Conservation (phyloP, 2,888 invertebrate genomes). For the Eulithis testata region DNA sequence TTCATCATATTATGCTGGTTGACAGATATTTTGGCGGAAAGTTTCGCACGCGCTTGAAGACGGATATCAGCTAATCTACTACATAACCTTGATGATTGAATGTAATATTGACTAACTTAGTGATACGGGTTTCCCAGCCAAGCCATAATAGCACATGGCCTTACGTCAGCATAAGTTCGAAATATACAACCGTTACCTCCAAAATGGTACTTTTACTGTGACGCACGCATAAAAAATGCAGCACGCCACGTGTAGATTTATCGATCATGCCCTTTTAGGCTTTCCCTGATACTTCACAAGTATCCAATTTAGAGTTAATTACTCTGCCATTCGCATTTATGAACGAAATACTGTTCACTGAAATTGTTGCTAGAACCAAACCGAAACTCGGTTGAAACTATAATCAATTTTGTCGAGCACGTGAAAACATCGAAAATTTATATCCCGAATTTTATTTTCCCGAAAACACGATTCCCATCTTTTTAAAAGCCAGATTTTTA, state of each 20-base stretch:
- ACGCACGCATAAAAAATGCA: constrained; percentile 11
- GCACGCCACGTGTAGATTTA: neutral
- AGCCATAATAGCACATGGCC: constrained; percentile 6
- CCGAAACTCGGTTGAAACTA: constrained; percentile 17
- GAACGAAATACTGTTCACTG: constrained; percentile 2
- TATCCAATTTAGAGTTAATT: constrained; percentile 27
- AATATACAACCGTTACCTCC: neutral
- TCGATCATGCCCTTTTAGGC: neutral
- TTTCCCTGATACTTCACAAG: neutral
- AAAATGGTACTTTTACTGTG: neutral
- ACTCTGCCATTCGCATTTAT: constrained; percentile 14
- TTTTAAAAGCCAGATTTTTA: too few species aligned
- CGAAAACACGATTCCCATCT: too few species aligned
- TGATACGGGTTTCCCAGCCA: neutral
- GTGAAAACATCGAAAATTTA: neutral
- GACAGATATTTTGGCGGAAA: too few species aligned
- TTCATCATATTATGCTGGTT: too few species aligned
- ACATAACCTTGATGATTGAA: too few species aligned
- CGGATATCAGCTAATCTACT: too few species aligned
- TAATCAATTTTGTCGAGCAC: constrained; percentile 22
- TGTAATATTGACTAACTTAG: neutral
- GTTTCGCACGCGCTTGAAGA: too few species aligned
- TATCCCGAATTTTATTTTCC: too few species aligned
- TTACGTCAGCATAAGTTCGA: constrained; percentile 1
- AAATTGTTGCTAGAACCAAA: constrained; percentile 5